These are phyloP conservation scores for Micropterix aruncella DNA, from an alignment of 2,888 invertebrate species.

Conservation along the genomic window DNA sequence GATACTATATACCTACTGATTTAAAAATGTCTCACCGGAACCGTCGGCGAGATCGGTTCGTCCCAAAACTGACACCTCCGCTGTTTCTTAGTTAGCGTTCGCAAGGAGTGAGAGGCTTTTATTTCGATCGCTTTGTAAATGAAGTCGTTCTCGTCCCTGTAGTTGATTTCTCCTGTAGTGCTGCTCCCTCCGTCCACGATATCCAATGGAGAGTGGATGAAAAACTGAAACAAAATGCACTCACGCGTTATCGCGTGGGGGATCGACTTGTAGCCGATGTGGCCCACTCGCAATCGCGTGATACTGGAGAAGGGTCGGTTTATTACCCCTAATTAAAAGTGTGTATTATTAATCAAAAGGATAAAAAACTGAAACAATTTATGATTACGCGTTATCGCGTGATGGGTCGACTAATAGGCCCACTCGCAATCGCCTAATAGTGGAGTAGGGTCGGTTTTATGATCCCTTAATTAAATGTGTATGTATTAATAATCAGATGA, in stretches of 20 bases:
- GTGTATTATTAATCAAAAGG: not conserved
- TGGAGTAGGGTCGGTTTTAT: no score
- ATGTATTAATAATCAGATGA: no score
- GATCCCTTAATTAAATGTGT: no score
- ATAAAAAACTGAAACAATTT: not conserved
- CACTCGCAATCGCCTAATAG: no score
- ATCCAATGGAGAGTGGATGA: constrained; percentile 38
- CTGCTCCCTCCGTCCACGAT: constrained; percentile 35
- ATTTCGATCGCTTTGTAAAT: constrained; percentile 29
- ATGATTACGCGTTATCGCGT: no score
- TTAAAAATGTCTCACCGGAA: constrained; percentile 18
- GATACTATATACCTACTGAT: not conserved
- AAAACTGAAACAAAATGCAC: constrained; percentile 27
- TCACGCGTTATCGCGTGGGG: constrained; percentile 1
- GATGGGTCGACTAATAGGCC: no score
- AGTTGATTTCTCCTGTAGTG: constrained; percentile 25
- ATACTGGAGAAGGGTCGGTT: no score
- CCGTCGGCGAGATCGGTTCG: constrained; percentile 26
- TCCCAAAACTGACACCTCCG: constrained; percentile 31
- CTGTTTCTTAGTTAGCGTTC: constrained; percentile 24
- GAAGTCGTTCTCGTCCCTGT: constrained; percentile 28
- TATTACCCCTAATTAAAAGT: not conserved
- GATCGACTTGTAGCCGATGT: no score
- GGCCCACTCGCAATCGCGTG: no score
- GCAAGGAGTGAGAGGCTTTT: constrained; percentile 22